Base-by-base conservation (phyloP, 2,888 invertebrate genomes). In the Agrilus cyanescens region DNA sequence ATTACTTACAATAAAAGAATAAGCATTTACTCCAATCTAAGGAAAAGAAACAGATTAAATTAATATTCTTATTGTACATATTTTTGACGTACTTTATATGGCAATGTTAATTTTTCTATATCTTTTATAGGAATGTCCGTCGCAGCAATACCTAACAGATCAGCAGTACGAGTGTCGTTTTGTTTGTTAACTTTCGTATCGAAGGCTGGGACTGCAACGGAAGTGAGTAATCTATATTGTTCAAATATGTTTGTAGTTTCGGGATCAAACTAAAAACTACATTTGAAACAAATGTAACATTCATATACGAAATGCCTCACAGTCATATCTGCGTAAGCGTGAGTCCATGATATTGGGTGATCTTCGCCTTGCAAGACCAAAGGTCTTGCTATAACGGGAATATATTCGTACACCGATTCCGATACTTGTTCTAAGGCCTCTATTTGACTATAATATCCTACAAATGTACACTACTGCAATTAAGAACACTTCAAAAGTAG, bases 1-100 rank as follows among this genome's bases (percentile, higher is more conserved):
- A 65, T 95, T 95, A 56, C 93, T 96, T 14, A 96, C 85, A 54
- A 95, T 86, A 67, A 97, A 96, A 1, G 93, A 86, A 68, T 96
- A 97, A 1, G 90, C 95, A 64, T 93, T 94, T 1, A 93, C 93
- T 18, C 97, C 97, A 41, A 96, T 79, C 86, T 93, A 70, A 55
- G 75, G 72, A 29, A 35, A 31, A 36, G 15, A 43, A 40, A 43
- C 14, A 14, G 4, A 31, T 10, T 38, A 36, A 36, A 32, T 15
- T 32, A 4, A 35, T n/a, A 16, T 13, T 37, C 34, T n/a, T 33
- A 12, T 25, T 32, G 14, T 3, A 36, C n/a, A 30, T 30, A 37
- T 3, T 10, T 8, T 25, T 25, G 32, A 32, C 20, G 33, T 57
- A 63, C 84, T 79, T 95, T 85, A 60, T 88, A 85, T 0, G 93